These are phyloP conservation scores for Sepioteuthis lessoniana DNA, from an alignment of 2,888 invertebrate species.

Conservation along the genomic window DNA sequence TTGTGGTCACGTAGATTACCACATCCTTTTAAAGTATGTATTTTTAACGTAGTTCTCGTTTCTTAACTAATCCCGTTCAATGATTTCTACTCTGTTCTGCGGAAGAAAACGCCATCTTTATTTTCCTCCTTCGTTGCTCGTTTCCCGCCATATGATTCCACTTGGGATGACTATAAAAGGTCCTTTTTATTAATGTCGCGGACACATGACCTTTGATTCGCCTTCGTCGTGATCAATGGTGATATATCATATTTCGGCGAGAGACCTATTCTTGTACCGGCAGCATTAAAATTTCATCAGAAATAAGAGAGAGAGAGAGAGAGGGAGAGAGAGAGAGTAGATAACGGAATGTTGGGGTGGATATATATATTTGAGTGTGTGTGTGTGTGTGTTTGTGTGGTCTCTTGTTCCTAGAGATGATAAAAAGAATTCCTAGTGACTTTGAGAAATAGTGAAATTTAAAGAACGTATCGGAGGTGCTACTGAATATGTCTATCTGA, in stretches of 20 bases:
- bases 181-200: background rate
- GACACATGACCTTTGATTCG: background rate
- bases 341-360: fast-evolving
- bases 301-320: background rate
- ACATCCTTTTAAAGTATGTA: no score
- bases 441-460: no score
- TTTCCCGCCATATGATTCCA: background rate
- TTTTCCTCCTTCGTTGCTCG: background rate
- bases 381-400: no score
- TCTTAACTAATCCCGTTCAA: background rate
- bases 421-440: no score
- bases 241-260: background rate
- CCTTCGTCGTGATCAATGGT: background rate
- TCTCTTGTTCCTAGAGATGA: no score
- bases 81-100: no score
- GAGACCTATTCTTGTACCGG: background rate
- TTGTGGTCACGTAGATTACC: no score
- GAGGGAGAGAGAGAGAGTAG: background rate
- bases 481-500: no score
- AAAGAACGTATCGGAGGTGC: no score
- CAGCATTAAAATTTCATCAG: background rate
- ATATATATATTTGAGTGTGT: no score
- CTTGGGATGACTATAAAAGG: background rate
- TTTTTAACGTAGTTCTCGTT: background rate
- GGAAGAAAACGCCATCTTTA: background rate